Conservation (phyloP, 2,113 vertebrate species). For the Aegotheles bennettii region DNA sequence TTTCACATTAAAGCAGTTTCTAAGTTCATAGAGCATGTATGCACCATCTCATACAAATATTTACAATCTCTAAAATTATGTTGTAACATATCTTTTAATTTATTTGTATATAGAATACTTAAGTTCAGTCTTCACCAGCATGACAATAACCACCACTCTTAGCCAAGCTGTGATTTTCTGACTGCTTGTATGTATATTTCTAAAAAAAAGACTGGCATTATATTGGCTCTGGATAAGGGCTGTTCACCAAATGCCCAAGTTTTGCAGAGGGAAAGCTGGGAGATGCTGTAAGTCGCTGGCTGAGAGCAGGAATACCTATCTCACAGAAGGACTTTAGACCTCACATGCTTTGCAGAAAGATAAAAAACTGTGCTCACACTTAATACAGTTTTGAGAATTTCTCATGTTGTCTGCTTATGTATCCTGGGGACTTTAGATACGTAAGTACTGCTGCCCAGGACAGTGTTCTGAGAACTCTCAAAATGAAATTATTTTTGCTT, state of each 20-base stretch:
- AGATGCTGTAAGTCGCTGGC: rapidly evolving
- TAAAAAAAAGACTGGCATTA: neutral
- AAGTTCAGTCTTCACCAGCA: neutral
- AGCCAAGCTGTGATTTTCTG: neutral
- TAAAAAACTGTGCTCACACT: neutral
- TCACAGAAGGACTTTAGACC: neutral
- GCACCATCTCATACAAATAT: neutral
- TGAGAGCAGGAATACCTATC: neutral
- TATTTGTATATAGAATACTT: neutral
- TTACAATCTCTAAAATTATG: neutral
- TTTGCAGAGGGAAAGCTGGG: neutral
- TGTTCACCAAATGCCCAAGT: neutral
- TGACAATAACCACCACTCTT: neutral
- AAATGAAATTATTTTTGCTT: neutral
- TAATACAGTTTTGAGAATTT: neutral
- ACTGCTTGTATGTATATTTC: neutral
- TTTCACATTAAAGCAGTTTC: neutral
- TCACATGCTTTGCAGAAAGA: neutral
- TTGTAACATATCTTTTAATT: rapidly evolving
- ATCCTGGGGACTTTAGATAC: neutral
- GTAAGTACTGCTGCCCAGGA: neutral
- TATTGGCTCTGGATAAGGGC: neutral
- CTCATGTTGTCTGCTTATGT: rapidly evolving
- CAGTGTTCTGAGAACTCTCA: neutral
- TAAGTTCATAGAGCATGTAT: neutral